Evolutionary conservation across 1,140 invertebrate species (phyloP), one percentile per base, ranked within the genome.

Genomic region (Zaprionus tsacasi): DNA sequence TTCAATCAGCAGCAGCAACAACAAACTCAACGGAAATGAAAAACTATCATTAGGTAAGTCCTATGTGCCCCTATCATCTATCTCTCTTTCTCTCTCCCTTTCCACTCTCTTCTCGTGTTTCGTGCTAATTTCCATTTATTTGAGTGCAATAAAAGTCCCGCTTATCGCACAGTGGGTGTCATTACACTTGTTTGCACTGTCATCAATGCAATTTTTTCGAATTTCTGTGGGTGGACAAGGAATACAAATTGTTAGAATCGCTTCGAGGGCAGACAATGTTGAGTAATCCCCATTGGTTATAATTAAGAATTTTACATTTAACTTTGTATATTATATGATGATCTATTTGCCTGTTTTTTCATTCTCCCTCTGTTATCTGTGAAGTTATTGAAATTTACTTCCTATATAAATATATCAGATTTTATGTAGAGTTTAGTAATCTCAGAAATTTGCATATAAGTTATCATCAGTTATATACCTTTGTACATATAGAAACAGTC

Each of bases 111-210:
- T 59, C 40, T 50, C 35, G n/a, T 30, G 21, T 80, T 78, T 65
- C 83, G 83, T 89, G 85, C 56, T 40, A 52, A 38, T 66, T 76
- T 88, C 78, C 78, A 86, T 86, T 86, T 81, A 38, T 59, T 74
- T 78, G 65, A 78, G 69, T 78, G 80, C 70, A 69, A 57, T 65
- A 38, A 43, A 57, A 55, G 72, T 70, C 75, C 21, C 48, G 17
- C 63, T 70, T 87, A 80, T 87, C 73, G 68, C 21, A 25, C 8
- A 21, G 15, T 7, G 52, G 35, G 72, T 74, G 82, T 82, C 82
- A 76, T 79, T 79, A 61, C 63, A 71, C 78, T 81, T 89, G 85
- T 89, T 88, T 88, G 78, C 78, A 73, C 59, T 88, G 85, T 88
- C 83, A 88, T 88, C 85, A 88, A 72, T 81, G 86, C 68, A 76